Conservation (phyloP, 2,113 vertebrate species). For the Neogale vison region DNA sequence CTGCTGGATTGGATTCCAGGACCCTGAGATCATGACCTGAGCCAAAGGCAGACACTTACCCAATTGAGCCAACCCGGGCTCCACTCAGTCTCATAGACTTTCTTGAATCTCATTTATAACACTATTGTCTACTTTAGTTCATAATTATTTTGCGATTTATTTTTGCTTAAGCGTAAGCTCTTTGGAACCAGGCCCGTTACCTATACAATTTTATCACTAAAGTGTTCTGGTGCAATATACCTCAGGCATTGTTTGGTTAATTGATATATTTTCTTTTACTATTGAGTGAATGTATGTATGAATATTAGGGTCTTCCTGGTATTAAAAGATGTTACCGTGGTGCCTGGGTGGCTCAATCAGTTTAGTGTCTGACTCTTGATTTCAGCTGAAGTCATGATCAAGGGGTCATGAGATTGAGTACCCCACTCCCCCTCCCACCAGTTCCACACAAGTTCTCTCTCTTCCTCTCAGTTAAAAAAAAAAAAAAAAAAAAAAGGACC, state of each 20-base stretch:
- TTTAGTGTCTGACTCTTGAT: not conserved
- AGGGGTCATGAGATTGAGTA: not conserved
- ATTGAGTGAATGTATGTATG: not conserved
- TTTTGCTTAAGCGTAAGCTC: conserved; percentile 1
- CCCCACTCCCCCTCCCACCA: no score
- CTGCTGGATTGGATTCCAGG: no score
- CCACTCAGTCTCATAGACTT: not conserved
- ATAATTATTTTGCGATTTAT: not conserved
- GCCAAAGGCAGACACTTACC: no score
- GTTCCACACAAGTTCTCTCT: not conserved
- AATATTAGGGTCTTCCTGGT: not conserved
- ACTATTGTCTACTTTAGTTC: not conserved
- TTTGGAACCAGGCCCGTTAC: not conserved
- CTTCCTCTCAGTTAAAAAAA: not conserved
- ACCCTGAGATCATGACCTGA: not conserved
- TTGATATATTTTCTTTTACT: not conserved
- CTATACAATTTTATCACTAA: not conserved
- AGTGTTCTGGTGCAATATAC: not conserved
- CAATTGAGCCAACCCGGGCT: not conserved
- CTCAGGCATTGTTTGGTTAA: not conserved
- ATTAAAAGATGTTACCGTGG: not conserved
- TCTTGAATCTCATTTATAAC: not conserved
- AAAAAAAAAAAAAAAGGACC: no score
- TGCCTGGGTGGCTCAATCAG: not conserved
- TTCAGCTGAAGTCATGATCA: not conserved